A percentile compares a stretch with the other conserved stretches of the same genome.
phyloP scores from a whole-genome alignment of 92 coral and sea anemone species.

The Epizoanthus scotinus region DNA sequence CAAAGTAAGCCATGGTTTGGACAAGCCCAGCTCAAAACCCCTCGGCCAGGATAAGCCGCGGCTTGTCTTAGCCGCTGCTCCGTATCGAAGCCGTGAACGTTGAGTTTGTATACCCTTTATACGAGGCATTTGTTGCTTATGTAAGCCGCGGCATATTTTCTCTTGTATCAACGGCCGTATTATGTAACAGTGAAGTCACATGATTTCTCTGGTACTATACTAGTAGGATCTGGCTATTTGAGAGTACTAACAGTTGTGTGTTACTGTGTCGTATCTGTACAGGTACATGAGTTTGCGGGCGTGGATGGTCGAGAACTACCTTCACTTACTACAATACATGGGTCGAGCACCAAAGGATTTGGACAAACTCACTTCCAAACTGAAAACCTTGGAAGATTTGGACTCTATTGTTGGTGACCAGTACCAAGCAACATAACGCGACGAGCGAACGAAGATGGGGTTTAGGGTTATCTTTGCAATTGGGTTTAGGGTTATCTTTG shows the following conservation, averaged over 20 bases:
- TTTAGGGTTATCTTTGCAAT: too few species aligned
- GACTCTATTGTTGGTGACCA: slow-evolving; percentile 42
- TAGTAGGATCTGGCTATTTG: not conserved
- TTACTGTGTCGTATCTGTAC: not conserved
- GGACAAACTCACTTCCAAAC: slow-evolving; percentile 65
- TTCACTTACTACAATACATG: slow-evolving; percentile 74
- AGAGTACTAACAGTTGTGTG: not conserved
- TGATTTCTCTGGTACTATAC: too few species aligned
- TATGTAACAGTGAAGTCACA: not conserved
- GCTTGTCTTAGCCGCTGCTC: too few species aligned
- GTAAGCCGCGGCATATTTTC: too few species aligned
- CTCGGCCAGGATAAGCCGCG: too few species aligned
- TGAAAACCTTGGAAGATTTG: slow-evolving; percentile 67
- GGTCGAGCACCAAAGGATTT: slow-evolving; percentile 88
- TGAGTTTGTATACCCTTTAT: too few species aligned
- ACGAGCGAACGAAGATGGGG: not conserved
- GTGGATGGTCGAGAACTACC: slow-evolving; percentile 77
- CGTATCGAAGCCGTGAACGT: too few species aligned
- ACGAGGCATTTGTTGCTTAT: too few species aligned
- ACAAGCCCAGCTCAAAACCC: too few species aligned
- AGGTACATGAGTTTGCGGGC: slow-evolving; percentile 89
- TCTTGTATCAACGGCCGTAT: too few species aligned
- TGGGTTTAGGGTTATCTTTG: too few species aligned
- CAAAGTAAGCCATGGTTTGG: too few species aligned
- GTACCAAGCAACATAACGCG: slow-evolving; percentile 13